Evolutionary conservation across 2,113 vertebrate species (phyloP).

Genomic region (Poecile atricapillus): DNA sequence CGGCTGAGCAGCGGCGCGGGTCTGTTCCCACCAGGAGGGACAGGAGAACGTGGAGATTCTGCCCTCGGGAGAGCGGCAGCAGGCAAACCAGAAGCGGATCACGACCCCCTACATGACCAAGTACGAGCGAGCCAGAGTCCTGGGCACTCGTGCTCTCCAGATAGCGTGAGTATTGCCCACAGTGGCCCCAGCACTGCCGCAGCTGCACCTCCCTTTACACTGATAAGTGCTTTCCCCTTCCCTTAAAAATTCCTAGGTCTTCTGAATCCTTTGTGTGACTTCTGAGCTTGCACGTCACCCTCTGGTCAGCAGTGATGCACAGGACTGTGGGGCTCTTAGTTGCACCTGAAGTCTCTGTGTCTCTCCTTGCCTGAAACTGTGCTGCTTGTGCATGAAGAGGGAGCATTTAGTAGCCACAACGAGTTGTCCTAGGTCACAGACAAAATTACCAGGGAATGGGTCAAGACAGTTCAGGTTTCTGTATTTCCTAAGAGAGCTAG

Average conservation of each 20-base stretch:
- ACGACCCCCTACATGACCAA: constrained; percentile 98
- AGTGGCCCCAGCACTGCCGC: rapidly evolving
- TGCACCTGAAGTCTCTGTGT: background rate
- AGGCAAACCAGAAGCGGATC: constrained; percentile 95
- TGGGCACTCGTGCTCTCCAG: constrained; percentile 94
- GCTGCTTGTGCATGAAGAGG: background rate
- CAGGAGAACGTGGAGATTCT: constrained; percentile 94
- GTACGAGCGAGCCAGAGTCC: constrained; percentile 90
- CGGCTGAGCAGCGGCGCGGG: background rate
- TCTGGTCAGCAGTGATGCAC: background rate
- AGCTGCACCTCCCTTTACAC: rapidly evolving
- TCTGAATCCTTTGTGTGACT: rapidly evolving
- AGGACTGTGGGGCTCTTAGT: rapidly evolving
- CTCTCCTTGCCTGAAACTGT: background rate
- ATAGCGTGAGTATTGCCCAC: constrained; percentile 86
- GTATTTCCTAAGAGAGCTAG: background rate
- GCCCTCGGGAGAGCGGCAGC: constrained; percentile 89
- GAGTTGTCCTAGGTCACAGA: background rate
- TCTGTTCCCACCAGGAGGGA: constrained; percentile 80
- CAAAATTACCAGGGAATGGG: background rate
- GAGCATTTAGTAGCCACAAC: background rate
- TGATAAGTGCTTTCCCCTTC: background rate
- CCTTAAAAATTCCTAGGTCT: background rate
- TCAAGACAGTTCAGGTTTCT: background rate
- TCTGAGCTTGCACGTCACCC: background rate